Conservation (phyloP, 1,140 invertebrate species). For the Tigriopus japonicus region DNA sequence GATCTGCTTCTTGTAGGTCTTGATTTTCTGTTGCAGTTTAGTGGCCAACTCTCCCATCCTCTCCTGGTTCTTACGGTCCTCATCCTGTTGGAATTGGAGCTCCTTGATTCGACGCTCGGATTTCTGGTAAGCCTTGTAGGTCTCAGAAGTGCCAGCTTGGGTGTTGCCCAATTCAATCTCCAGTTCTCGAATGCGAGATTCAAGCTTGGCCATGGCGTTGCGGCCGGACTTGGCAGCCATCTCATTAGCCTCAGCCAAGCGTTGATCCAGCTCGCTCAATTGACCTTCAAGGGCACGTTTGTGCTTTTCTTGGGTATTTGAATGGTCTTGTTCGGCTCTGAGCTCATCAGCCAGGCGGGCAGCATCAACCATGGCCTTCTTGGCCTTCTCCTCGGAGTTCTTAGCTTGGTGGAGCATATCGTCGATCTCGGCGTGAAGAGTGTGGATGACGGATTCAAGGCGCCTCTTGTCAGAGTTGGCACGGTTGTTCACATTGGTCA, state of each 20-base stretch:
- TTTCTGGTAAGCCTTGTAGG: conserved; percentile 86
- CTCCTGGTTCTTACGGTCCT: conserved; percentile 11
- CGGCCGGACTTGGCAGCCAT: conserved; percentile 92
- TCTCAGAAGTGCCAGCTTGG: conserved; percentile 90
- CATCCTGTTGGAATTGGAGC: conserved; percentile 26
- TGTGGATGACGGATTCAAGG: conserved; percentile 65
- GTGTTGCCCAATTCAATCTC: conserved; percentile 94
- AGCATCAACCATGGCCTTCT: conserved; percentile 94
- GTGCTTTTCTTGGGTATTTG: conserved; percentile 90
- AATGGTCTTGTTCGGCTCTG: conserved; percentile 94
- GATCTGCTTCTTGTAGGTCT: conserved; percentile 37
- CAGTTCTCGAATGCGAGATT: conserved; percentile 82
- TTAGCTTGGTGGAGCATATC: conserved; percentile 35
- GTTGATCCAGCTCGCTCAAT: conserved; percentile 83
- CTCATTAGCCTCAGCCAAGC: conserved; percentile 38
- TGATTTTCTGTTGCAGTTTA: conserved; percentile 14
- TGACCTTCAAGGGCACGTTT: conserved; percentile 90
- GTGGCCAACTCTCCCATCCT: conserved; percentile 10
- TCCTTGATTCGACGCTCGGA: conserved; percentile 88
- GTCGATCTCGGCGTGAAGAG: conserved; percentile 36
- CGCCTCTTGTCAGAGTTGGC: conserved; percentile 92
- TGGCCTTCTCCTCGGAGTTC: conserved; percentile 48
- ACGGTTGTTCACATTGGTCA: conserved; percentile 75
- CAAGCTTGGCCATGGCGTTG: conserved; percentile 87
- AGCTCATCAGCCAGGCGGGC: conserved; percentile 93